Evolutionary conservation across 2,797 vertebrate genomes (phyloP).

Genomic region (Microtus agrestis): DNA sequence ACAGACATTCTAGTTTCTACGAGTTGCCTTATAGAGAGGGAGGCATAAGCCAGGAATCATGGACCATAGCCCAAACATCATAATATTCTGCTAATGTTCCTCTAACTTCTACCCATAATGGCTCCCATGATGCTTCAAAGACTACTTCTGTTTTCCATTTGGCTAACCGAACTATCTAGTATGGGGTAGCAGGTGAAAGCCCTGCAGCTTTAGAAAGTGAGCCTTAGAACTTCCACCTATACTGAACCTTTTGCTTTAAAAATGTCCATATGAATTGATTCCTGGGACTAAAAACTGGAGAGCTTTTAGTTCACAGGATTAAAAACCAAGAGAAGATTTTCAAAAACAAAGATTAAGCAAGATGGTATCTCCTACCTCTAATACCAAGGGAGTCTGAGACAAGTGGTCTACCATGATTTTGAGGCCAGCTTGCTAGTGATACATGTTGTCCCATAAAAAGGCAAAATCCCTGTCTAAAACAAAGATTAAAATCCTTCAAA

Average conservation of each 20-base stretch:
- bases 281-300: neutral
- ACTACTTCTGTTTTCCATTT: slow-evolving; percentile 40
- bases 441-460: neutral
- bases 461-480: neutral
- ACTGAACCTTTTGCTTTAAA: slow-evolving; percentile 17
- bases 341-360: neutral
- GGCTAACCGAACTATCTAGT: neutral
- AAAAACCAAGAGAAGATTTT: neutral
- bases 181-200: neutral
- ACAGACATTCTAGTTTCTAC: neutral
- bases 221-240: neutral
- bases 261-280: neutral
- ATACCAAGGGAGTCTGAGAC: no score
- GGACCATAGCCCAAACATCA: neutral
- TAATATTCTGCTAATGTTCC: neutral
- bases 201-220: neutral
- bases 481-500: neutral
- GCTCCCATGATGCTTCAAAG: slow-evolving; percentile 1
- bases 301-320: neutral
- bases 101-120: slow-evolving; percentile 39
- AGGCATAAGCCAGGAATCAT: neutral
- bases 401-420: no score
- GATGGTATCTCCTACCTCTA: no score
- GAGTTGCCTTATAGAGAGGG: neutral
- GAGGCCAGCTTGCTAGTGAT: neutral